Evolutionary conservation across 1,140 invertebrate species (phyloP).

Genomic region (Ditylenchus dipsaci): DNA sequence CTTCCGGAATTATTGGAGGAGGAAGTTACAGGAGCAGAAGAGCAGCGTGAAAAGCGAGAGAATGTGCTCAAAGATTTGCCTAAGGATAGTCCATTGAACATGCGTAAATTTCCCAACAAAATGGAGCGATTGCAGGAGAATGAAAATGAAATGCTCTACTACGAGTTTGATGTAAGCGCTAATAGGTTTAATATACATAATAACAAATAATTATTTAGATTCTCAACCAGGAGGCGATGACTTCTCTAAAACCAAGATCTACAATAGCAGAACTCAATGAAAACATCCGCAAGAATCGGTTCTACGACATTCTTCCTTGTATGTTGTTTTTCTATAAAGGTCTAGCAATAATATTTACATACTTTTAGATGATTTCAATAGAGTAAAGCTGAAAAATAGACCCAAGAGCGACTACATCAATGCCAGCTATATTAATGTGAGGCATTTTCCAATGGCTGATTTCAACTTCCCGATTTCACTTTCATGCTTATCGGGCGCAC

Average conservation of each 20-base stretch:
- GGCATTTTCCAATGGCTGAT: background rate
- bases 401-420: conserved; percentile 39
- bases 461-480: background rate
- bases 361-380: conserved; percentile 43
- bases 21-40: background rate
- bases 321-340: conserved; percentile 5
- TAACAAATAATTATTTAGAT: conserved; percentile 1
- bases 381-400: conserved; percentile 35
- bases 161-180: conserved; percentile 26
- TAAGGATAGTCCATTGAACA: conserved; percentile 1
- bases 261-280: conserved; percentile 26
- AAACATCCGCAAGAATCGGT: conserved; percentile 45
- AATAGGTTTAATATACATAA: too few relatives aligned
- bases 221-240: conserved; percentile 6
- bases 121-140: conserved; percentile 35
- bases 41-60: background rate
- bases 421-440: conserved; percentile 35
- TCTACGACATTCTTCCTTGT: conserved; percentile 43
- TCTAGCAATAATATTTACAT: conserved; percentile 2
- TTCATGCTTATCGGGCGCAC: too few relatives aligned
- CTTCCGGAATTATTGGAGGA: background rate
- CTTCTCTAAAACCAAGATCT: conserved; percentile 8
- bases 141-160: conserved; percentile 35
- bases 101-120: conserved; percentile 26
- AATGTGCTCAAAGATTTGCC: conserved; percentile 7